phyloP scores from a whole-genome alignment of 2,797 vertebrate species.

The Falco cherrug region DNA sequence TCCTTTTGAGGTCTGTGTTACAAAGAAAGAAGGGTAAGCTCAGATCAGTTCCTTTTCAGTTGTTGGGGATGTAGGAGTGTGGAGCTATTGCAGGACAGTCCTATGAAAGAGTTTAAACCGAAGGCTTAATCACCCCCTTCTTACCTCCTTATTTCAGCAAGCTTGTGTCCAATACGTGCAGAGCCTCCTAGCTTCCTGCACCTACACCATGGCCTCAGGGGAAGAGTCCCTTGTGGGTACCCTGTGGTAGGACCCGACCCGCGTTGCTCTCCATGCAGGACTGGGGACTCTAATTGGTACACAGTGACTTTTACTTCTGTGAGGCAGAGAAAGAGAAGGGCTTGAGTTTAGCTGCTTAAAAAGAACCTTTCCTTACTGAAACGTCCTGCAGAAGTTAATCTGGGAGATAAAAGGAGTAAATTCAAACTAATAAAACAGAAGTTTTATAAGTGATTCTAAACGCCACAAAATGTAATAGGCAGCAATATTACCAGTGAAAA shows the following conservation, averaged over 20 bases:
- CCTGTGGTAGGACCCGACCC: fast-evolving
- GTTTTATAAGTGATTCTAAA: not conserved
- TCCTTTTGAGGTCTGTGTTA: not conserved
- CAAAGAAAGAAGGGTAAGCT: not conserved
- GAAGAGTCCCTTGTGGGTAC: not conserved
- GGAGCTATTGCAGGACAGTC: not conserved
- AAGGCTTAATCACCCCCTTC: not conserved
- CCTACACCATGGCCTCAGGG: not conserved
- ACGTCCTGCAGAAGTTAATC: not conserved
- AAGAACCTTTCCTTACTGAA: not conserved
- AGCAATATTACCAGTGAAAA: not conserved
- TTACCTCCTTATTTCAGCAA: not conserved
- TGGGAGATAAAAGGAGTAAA: not conserved
- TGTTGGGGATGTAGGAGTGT: not conserved
- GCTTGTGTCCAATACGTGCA: not conserved
- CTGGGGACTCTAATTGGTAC: not conserved
- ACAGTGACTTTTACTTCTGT: not conserved
- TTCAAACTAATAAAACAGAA: not conserved
- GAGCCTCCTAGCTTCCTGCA: not conserved
- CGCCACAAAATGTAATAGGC: not conserved
- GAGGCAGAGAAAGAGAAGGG: not conserved
- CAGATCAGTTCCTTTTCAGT: not conserved
- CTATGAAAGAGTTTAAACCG: not conserved
- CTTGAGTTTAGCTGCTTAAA: not conserved
- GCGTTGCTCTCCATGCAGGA: fast-evolving